Evolutionary conservation across 2,888 invertebrate species (phyloP).

Genomic region (Epistrophe grossulariae): DNA sequence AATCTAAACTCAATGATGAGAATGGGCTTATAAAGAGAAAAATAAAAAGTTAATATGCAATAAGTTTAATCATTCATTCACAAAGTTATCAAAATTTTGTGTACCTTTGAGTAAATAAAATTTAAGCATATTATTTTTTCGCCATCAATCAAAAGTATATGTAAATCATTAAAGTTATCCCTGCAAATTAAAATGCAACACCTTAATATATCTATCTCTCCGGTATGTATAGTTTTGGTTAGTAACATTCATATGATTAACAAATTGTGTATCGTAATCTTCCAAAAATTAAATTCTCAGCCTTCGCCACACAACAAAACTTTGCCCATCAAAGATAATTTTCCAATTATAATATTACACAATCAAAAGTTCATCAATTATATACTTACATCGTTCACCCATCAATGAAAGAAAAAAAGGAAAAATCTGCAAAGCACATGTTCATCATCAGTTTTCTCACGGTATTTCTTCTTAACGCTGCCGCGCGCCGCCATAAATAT

Average conservation of each 20-base stretch:
- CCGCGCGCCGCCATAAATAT: neutral
- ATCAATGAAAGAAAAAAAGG: conserved; percentile 5
- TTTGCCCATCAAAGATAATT: conserved; percentile 8
- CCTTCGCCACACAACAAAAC: conserved; percentile 16
- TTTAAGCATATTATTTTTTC: too few species aligned
- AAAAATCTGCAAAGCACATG: conserved; percentile 27
- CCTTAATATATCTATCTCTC: neutral
- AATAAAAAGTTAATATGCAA: too few species aligned
- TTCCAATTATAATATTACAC: conserved; percentile 50
- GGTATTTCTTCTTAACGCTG: conserved; percentile 11
- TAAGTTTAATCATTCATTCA: too few species aligned
- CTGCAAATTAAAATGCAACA: neutral
- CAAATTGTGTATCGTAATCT: neutral
- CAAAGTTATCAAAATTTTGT: too few species aligned
- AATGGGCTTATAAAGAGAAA: too few species aligned
- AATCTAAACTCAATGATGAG: too few species aligned
- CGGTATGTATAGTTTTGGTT: neutral
- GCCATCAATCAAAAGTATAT: too few species aligned
- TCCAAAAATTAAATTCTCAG: conserved; percentile 5
- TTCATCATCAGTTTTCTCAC: conserved; percentile 46
- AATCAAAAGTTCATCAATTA: conserved; percentile 48
- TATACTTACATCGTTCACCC: neutral
- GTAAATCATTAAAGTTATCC: too few species aligned
- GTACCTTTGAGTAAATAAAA: too few species aligned
- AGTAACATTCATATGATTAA: neutral